These are phyloP conservation scores for Vollenhovia emeryi DNA, from an alignment of 1,140 invertebrate species.

Conservation along the genomic window DNA sequence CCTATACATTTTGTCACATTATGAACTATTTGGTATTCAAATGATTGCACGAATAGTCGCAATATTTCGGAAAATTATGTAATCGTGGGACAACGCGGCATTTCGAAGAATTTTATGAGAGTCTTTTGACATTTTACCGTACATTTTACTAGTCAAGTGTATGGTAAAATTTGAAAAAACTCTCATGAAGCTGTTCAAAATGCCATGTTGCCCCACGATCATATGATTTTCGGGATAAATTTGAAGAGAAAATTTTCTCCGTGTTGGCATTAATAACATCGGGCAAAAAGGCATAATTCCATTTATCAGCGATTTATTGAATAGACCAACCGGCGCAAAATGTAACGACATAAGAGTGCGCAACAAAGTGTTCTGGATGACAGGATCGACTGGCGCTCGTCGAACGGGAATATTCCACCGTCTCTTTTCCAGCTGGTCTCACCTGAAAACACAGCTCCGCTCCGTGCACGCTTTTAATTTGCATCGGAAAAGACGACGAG, in stretches of 20 bases:
- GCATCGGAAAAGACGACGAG: constrained; percentile 41
- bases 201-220: no score
- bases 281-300: neutral
- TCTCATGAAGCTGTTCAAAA: no score
- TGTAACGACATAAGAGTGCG: neutral
- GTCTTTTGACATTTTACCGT: no score
- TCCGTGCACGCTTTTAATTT: constrained; percentile 50
- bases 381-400: constrained; percentile 42
- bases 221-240: no score
- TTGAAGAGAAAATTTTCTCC: no score
- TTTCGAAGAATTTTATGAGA: no score
- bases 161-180: no score
- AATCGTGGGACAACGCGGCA: no score
- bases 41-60: neutral
- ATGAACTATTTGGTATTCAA: neutral
- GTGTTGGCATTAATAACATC: neutral
- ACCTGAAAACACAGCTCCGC: constrained; percentile 65
- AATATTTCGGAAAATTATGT: no score
- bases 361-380: constrained; percentile 17
- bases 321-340: neutral
- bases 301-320: constrained; percentile 20
- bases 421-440: constrained; percentile 69
- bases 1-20: neutral
- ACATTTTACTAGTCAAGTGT: no score
- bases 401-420: constrained; percentile 59